Base-by-base conservation (phyloP, 2,797 vertebrate genomes). In the Hyperoplus immaculatus region DNA sequence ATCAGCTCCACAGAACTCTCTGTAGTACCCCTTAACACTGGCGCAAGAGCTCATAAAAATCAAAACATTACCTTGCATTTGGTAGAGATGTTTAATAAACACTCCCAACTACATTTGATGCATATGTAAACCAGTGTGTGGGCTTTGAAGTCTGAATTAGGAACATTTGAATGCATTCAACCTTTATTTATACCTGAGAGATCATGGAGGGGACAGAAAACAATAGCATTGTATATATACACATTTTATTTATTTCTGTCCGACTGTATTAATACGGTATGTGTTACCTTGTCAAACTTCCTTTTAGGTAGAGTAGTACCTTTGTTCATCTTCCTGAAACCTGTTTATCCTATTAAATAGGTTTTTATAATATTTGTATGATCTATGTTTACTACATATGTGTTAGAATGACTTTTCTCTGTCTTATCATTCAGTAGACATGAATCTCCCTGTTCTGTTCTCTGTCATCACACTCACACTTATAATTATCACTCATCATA, bases 401-500 rank as follows among this genome's bases (percentile, higher is more conserved):
- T 55, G 29, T 29, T 29, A 29, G 29, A 29, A 29, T 29, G 29
- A 29, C 29, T 29, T 29, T 45, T 13, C 29, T 60, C 2, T 47
- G n/a, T 15, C 0, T 50, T 49, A 14, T 39, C 10, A 14, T 51
- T 45, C 9, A 64, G 1, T 6, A n/a, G 15, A 46, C 6, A 18
- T 57, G 42, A 0, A 39, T 57, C 14, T 49, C 14, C 46, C 39
- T 55, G 1, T 46, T 51, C 12, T 12, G 36, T 51, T 54, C 77
- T 63, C 15, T 43, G 16, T 60, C 4, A 1, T 66, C 65, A 46
- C 50, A 6, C 38, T 49, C 45, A 18, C 42, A 75, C 39, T 41
- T 10, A 16, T 29, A 74, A 18, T 75, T 80, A 77, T 47, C 66
- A 61, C 54, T 50, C 10, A 36, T 64, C n/a, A 49, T 68, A 15